Conservation (phyloP, 2,113 vertebrate species). For the Nycticorax nycticorax region DNA sequence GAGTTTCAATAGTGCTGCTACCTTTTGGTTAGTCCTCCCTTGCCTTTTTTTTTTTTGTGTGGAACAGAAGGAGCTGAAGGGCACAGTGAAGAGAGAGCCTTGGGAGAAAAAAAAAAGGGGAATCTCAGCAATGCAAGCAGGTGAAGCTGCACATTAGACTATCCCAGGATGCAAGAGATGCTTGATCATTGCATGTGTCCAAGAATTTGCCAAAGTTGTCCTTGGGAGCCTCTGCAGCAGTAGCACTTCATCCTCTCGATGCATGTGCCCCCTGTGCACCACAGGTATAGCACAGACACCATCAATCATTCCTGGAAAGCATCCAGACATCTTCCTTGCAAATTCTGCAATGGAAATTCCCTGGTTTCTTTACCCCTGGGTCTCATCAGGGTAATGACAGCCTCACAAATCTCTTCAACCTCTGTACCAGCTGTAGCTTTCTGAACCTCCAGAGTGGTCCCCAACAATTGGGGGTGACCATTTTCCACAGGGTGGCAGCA, state of each 20-base stretch:
- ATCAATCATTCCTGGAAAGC: not conserved
- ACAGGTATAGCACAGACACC: not conserved
- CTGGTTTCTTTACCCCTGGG: not conserved
- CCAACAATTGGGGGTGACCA: not conserved
- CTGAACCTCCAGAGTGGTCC: not conserved
- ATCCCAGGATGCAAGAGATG: not conserved
- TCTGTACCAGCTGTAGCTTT: not conserved
- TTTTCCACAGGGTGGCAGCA: slow-evolving; percentile 61
- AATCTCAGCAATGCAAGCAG: not conserved
- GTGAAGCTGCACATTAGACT: not conserved
- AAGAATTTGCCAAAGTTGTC: not conserved
- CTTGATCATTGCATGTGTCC: not conserved
- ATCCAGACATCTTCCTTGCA: not conserved
- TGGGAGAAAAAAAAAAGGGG: not conserved
- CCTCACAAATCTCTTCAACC: not conserved
- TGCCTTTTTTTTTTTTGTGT: not conserved
- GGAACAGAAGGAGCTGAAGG: not conserved
- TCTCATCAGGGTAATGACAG: not conserved
- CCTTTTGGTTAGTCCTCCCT: not conserved
- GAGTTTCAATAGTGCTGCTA: not conserved
- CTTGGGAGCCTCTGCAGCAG: not conserved
- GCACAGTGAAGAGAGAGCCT: not conserved
- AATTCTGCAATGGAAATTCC: not conserved
- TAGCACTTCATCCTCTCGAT: not conserved
- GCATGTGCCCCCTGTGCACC: not conserved